Percentiles rank a stretch among this genome's conserved stretches.
Conservation (phyloP, 2,888 invertebrate species). For the Pseudococcus jackbeardsleyi region DNA sequence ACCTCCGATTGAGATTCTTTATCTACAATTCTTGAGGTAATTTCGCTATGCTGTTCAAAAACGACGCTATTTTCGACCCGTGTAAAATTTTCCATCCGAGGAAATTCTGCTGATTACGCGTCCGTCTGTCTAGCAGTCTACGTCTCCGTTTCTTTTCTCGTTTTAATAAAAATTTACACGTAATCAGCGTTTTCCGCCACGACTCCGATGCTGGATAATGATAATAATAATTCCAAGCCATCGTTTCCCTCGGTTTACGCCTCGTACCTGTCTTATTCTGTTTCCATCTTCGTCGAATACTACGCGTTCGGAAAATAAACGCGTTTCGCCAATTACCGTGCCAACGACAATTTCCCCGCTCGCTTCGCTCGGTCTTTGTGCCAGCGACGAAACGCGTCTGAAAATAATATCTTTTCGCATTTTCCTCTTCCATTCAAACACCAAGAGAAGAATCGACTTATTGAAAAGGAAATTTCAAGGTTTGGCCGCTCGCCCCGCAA, state of each 20-base stretch:
- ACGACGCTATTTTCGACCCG: no score
- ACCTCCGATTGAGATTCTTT: no score
- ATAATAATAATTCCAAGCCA: slow-evolving; percentile 3
- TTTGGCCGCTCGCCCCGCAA: background rate
- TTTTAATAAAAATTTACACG: background rate
- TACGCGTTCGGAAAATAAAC: slow-evolving; percentile 34
- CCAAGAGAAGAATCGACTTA: slow-evolving; percentile 5
- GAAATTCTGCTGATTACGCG: no score
- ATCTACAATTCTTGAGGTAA: no score
- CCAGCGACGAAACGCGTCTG: slow-evolving; percentile 5
- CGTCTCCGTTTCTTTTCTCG: no score
- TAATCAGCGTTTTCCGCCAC: background rate
- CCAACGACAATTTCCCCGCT: background rate
- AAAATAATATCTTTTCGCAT: slow-evolving; percentile 39
- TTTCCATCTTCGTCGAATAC: background rate
- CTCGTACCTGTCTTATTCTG: background rate
- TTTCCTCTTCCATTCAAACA: slow-evolving; percentile 16
- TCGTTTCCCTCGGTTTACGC: background rate
- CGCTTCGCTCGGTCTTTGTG: background rate
- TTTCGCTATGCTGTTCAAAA: no score
- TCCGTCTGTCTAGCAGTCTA: no score
- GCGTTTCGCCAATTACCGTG: slow-evolving; percentile 41
- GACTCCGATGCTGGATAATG: background rate
- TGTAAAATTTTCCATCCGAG: no score
- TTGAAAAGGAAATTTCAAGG: slow-evolving; percentile 45